Evolutionary conservation across 2,797 vertebrate genomes (phyloP), one percentile per base, ranked within the genome.

Genomic region (Enteromius thamalakanensis): DNA sequence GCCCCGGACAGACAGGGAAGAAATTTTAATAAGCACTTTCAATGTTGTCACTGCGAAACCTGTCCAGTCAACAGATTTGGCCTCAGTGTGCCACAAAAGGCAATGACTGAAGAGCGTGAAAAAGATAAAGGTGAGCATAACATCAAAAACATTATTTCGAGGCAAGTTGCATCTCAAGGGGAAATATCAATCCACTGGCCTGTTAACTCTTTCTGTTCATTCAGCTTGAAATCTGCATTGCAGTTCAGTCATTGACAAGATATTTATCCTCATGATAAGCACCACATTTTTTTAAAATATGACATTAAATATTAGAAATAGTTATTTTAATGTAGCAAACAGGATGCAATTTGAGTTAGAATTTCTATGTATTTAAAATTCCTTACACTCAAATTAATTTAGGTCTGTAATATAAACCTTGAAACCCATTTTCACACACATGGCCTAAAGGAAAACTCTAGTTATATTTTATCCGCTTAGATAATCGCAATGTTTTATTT

Each of bases 131-230:
- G 84, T 86, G 72, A 84, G 79, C 69, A 45, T 47, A 82, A 77
- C 83, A 85, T 88, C 84, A 87, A 85, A 86, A 87, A 86, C 86
- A 72, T 76, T 80, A 76, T 84, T 88, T 87, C 53, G 83, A 89
- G 79, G 62, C 37, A 79, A 79, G 65, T 60, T 85, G 76, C 67
- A 80, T 84, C 87, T 85, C 76, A 76, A 76, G 42, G 82, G 65
- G 53, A 81, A 83, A 81, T 83, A 87, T 88, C 77, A 79, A 79
- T 87, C 77, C 70, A 62, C 49, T 37, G 76, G 12, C 53, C 45
- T 81, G 23, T 37, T 45, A 76, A 60, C 80, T 26, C 74, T 62
- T 74, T 21, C 78, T 53, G 78, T 85, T 84, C 77, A 72, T 80
- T 47, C 67, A 80, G 62, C 42, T 58, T 40, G 69, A 32, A 86